Evolutionary conservation across 2,113 vertebrate species (phyloP).

Genomic region (Heterocephalus glaber): DNA sequence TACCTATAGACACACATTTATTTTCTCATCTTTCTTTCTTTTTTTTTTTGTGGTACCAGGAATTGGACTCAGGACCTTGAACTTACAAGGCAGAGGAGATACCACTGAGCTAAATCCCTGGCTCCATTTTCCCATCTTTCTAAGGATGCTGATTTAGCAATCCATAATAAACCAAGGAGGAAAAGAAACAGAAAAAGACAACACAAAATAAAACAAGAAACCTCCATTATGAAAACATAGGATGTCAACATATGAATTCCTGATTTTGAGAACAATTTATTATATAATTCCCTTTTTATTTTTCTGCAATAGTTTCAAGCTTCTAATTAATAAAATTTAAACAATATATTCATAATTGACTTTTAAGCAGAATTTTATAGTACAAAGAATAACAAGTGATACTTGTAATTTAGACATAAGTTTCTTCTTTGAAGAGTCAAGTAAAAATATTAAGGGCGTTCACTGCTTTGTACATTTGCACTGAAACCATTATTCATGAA

Average conservation of each 20-base stretch:
- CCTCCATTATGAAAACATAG: neutral
- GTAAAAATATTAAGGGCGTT: neutral
- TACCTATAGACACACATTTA: neutral
- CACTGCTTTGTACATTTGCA: neutral
- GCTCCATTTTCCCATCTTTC: neutral
- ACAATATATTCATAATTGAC: slow-evolving; percentile 28
- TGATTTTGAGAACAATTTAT: neutral
- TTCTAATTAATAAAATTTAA: slow-evolving; percentile 43
- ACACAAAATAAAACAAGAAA: neutral
- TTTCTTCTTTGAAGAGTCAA: slow-evolving; percentile 20
- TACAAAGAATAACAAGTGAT: slow-evolving; percentile 33
- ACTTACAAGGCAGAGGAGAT: no score
- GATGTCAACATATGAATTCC: neutral
- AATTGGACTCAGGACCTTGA: no score
- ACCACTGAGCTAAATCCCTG: no score
- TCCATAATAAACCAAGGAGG: neutral
- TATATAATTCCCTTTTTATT: neutral
- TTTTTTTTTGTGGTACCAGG: no score
- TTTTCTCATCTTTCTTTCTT: neutral
- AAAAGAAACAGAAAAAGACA: neutral
- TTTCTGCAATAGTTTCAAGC: neutral
- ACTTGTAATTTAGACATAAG: neutral
- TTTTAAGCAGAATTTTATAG: slow-evolving; percentile 1
- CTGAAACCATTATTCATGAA: slow-evolving; percentile 34
- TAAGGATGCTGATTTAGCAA: neutral